Evolutionary conservation across 2,888 invertebrate species (phyloP), one percentile per base, ranked within the genome.

Genomic region (Volucella inflata): DNA sequence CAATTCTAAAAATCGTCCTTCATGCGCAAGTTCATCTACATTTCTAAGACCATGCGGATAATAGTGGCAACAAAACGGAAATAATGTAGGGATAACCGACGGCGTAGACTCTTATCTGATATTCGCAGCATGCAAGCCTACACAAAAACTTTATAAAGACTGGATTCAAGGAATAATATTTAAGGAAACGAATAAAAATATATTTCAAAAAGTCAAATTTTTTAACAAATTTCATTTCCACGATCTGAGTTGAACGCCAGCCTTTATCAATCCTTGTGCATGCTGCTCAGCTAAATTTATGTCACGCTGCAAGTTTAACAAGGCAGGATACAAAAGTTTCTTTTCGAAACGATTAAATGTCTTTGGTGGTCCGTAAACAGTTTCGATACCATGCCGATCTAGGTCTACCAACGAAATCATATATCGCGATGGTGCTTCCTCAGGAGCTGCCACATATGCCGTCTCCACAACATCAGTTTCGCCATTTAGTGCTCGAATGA

Each of bases 381-480:
- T 87, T 57, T 70, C 79, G 11, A 88, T 74, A 1, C 88, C 88
- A 38, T 78, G 68, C 55, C 87, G 62, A 71, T 80, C 81, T 44
- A 88, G 64, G 64, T 88, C 88, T 11, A 88, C 59, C 14, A 88
- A 59, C 0, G 87, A 87, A 21, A 72, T 72, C 75, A 87, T 71
- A 59, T 88, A 88, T 21, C 76, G 82, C 1, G 87, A 79, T 17
- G 87, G 83, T 42, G 87, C 74, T 36, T 76, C 82, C 12, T 78
- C 87, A 1, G 87, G 84, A 40, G 88, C 79, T 6, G 82, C 71
- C 14, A 87, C 87, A 87, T 78, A 88, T 0, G 87, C 87, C 11
- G 83, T 84, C 59, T 88, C 87, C 0, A 87, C 81, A 60, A 88
- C 53, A 17, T 88, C 87, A 1, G 36, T n/a, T 46, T 88, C 88